phyloP scores from a whole-genome alignment of 1,140 invertebrate species.

The Drosophila kanapiae region DNA sequence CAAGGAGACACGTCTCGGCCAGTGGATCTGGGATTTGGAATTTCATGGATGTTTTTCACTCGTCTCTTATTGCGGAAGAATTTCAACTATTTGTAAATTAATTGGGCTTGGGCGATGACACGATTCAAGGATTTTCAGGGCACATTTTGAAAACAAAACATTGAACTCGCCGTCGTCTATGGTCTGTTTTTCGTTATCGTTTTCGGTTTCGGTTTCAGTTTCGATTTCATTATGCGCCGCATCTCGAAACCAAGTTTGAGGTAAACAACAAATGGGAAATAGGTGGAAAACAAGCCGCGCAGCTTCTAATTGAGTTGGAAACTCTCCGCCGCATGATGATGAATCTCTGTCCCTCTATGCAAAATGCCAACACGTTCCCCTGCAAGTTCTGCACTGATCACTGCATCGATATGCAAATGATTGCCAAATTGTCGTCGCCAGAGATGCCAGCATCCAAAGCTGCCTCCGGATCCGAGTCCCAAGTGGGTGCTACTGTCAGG shows the following conservation, averaged over 20 bases:
- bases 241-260: conserved; percentile 24
- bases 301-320: conserved; percentile 64
- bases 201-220: conserved; percentile 30
- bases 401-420: conserved; percentile 74
- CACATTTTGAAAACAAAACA: conserved; percentile 76
- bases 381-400: conserved; percentile 45
- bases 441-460: conserved; percentile 24
- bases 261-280: conserved; percentile 36
- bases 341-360: conserved; percentile 22
- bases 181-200: neutral
- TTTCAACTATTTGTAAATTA: conserved; percentile 79
- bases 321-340: conserved; percentile 16
- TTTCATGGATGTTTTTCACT: conserved; percentile 31
- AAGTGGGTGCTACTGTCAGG: conserved; percentile 41
- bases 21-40: conserved; percentile 27
- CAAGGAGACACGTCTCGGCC: conserved; percentile 63
- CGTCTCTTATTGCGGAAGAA: conserved; percentile 71
- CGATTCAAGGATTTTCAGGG: conserved; percentile 73
- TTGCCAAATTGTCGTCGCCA: conserved; percentile 69
- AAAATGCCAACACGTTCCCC: conserved; percentile 75
- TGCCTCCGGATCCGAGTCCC: neutral
- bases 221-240: conserved; percentile 61
- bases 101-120: conserved; percentile 57
- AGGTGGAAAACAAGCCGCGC: conserved; percentile 35
- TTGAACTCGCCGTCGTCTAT: conserved; percentile 56